phyloP scores from a whole-genome alignment of 2,797 vertebrate genomes.

The Masticophis lateralis region DNA sequence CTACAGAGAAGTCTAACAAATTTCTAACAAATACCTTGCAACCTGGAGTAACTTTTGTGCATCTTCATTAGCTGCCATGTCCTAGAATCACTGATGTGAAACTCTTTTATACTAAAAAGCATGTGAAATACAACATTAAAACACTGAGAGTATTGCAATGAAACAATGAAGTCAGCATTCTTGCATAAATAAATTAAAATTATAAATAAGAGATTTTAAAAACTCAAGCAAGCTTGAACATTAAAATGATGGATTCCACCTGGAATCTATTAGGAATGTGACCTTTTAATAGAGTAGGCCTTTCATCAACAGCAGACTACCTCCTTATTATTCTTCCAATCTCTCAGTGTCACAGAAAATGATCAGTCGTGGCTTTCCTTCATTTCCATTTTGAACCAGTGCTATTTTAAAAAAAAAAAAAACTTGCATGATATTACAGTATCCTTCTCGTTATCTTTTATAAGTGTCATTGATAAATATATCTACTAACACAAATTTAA shows the following conservation, averaged over 20 bases:
- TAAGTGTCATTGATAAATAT: not conserved
- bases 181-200: not conserved
- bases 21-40: not conserved
- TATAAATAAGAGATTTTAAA: not conserved
- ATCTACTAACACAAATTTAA: not conserved
- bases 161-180: not conserved
- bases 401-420: conserved; percentile 48
- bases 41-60: not conserved
- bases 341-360: conserved; percentile 75
- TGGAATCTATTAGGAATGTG: conserved; percentile 64
- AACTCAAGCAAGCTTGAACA: not conserved
- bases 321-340: conserved; percentile 62
- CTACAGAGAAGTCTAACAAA: not conserved
- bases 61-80: not conserved
- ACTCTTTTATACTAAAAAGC: not conserved
- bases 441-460: not conserved
- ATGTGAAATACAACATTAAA: not conserved
- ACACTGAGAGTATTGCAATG: not conserved
- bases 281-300: conserved; percentile 65
- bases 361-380: conserved; percentile 59
- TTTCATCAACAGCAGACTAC: conserved; percentile 65
- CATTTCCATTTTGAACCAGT: conserved; percentile 55
- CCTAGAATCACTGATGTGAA: not conserved
- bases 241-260: conserved; percentile 41
- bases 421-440: conserved; percentile 1